Conservation (phyloP, 2,113 vertebrate genomes). For the Eolophus roseicapilla region DNA sequence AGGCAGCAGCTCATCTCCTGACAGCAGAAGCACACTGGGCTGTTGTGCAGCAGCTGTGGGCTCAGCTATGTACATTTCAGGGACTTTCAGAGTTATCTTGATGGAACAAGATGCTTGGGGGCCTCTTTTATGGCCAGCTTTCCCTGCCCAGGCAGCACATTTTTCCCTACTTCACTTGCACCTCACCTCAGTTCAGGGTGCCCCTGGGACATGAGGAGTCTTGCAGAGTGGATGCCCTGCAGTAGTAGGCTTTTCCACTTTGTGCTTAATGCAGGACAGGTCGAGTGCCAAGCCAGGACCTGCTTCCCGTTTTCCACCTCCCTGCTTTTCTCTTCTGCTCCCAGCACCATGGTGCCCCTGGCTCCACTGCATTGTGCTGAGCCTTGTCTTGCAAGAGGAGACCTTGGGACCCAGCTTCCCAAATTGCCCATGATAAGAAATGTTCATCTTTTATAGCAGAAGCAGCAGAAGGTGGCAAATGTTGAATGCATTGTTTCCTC, state of each 20-base stretch:
- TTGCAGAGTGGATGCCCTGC: not conserved
- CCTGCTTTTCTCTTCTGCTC: fast-evolving
- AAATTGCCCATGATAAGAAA: not conserved
- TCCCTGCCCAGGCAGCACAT: not conserved
- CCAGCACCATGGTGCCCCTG: not conserved
- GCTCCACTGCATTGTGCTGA: not conserved
- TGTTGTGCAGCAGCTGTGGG: not conserved
- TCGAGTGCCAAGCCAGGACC: not conserved
- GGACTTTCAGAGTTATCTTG: not conserved
- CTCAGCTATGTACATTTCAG: not conserved
- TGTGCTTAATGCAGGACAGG: not conserved
- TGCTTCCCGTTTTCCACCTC: not conserved
- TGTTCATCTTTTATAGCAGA: not conserved
- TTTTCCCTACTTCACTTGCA: not conserved
- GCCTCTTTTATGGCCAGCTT: not conserved
- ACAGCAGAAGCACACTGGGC: not conserved
- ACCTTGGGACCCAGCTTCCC: not conserved
- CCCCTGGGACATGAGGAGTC: fast-evolving
- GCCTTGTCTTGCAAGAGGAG: not conserved
- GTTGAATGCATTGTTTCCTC: not conserved
- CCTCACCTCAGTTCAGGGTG: not conserved
- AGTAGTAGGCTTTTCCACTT: not conserved
- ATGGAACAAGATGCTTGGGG: not conserved
- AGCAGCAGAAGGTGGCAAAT: not conserved
- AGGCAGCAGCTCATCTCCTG: not conserved